Conservation (phyloP, 1,140 invertebrate genomes). For the Drosophila sp. region DNA sequence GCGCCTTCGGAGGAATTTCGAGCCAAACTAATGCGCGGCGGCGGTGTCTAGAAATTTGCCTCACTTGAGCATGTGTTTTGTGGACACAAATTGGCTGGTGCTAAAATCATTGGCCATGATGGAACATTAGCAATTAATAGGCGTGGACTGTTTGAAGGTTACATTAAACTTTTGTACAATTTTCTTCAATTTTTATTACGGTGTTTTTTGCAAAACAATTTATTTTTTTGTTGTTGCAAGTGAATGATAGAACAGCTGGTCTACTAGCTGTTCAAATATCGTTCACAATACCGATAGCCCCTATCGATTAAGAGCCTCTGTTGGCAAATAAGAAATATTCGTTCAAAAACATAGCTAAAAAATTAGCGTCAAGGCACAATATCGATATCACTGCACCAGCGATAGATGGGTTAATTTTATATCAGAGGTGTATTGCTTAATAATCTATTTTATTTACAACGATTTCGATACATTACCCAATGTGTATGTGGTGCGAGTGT, state of each 20-base stretch:
- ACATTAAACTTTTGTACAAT: constrained; percentile 19
- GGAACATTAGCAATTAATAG: background rate
- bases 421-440: constrained; percentile 24
- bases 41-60: constrained; percentile 87
- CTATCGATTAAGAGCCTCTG: background rate
- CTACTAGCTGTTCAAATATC: background rate
- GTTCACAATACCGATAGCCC: background rate
- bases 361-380: no score
- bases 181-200: constrained; percentile 35
- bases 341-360: no score
- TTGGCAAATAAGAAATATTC: no score
- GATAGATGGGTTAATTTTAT: background rate
- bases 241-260: constrained; percentile 49
- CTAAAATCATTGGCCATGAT: constrained; percentile 65
- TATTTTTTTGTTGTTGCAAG: constrained; percentile 32
- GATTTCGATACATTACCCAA: constrained; percentile 47
- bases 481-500: constrained; percentile 54
- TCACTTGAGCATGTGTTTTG: constrained; percentile 51
- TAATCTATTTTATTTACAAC: constrained; percentile 34
- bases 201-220: constrained; percentile 48
- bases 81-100: constrained; percentile 55
- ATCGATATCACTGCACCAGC: background rate
- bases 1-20: constrained; percentile 95
- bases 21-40: constrained; percentile 93
- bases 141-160: background rate